Base-by-base conservation (phyloP, 2,797 vertebrate genomes). In the Amniataba percoides region DNA sequence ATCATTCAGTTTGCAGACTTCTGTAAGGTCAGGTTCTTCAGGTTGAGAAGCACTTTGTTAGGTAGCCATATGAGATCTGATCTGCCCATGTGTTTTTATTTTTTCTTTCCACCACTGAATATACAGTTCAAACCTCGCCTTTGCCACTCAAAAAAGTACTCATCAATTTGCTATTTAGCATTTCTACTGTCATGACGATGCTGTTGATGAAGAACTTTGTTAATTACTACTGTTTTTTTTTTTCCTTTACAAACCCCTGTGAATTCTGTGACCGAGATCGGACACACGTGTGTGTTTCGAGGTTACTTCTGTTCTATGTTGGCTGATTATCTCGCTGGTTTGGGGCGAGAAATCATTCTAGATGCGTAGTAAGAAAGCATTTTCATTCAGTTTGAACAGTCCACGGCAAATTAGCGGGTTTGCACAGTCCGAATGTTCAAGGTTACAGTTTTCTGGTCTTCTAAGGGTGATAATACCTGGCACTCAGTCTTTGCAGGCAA, bases 401-500 rank as follows among this genome's bases (percentile, higher is more conserved):
- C 95, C 94, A 96, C 94, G 95, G 91, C 92, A 89, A 90, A 91
- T 83, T 74, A 85, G 87, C 67, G 73, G 80, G 91, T 91, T 90
- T 90, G 90, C 93, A 94, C 90, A 93, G 92, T 95, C 94, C 87
- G 5, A 88, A 90, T 77, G 84, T 92, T 93, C 90, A 91, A 91
- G 90, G 93, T 94, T 93, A 96, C 95, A 96, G 95, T 95, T 95
- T 96, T 95, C 93, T 95, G 95, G 95, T 96, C 95, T 95, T 94
- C 93, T 93, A 94, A 88, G 84, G 82, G 87, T 86, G 88, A 90
- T 83, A 81, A 83, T 86, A 90, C 90, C 93, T 94, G 91, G 96
- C 96, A 95, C 84, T 95, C 94, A 95, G 95, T 96, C 96, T 95
- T 95, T 95, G 96, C 95, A 96, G 93, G 96, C 95, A 94, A 93